Base-by-base conservation (phyloP, 2,888 invertebrate genomes). In the Rhagonycha lutea region DNA sequence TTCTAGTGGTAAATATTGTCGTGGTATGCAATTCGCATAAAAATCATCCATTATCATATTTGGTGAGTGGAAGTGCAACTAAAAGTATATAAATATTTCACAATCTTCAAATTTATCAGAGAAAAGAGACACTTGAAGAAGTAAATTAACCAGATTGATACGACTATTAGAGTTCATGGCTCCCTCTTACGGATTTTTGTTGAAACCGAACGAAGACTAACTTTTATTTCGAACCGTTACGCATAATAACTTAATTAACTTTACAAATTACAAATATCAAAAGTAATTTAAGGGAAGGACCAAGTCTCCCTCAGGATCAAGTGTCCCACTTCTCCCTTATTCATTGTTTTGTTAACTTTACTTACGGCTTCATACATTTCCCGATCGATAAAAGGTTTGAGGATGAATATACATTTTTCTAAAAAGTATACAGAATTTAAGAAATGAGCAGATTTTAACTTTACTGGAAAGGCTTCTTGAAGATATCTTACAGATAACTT, bases 391-490 rank as follows among this genome's bases (percentile, higher is more conserved):
- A 92, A 92, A 0, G 92, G 92, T 77, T 83, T 88, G 3, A 89
- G 70, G 14, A 90, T 83, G 2, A 86, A 79, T 82, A 90, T 83
- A 32, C 89, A 79, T 83, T 89, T 90, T 79, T 89, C 88, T 72
- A 89, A 84, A 74, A 90, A 87, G 82, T 89, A 87, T 0, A 87
- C 85, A 0, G 86, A 86, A 82, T 94, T 94, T 69, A 94, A 85
- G 0, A 94, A 89, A 84, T 94, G 93, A 71, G 94, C 92, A 0
- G 89, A 91, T 79, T 90, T 90, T 86, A 94, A 89, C 73, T 92
- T 89, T 3, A 92, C 90, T 0, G 94, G 93, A 86, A 92, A 86
- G 14, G 91, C 94, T 81, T 94, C 93, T 84, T 94, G 93, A 2
- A 93, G 85, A 85, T 92, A 94, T 76, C 89, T 89, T 87, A 93